These are phyloP conservation scores for Pseudanteris insignis DNA, from an alignment of 2,888 invertebrate species.

Conservation along the genomic window DNA sequence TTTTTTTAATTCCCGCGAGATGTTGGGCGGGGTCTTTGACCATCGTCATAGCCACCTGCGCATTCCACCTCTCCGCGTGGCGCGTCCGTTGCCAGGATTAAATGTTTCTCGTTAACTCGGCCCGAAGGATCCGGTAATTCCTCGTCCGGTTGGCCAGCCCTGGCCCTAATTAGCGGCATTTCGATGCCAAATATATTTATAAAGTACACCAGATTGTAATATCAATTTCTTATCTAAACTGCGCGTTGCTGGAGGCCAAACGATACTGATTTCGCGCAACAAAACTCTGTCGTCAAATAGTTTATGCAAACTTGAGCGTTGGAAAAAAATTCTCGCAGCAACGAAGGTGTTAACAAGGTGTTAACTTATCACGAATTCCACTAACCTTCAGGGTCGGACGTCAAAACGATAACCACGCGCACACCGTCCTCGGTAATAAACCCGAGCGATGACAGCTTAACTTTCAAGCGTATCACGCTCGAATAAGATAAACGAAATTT, in stretches of 20 bases:
- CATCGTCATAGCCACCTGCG: slow-evolving; percentile 47
- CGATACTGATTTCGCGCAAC: neutral
- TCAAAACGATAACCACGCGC: slow-evolving; percentile 29
- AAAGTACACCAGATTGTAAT: slow-evolving; percentile 25
- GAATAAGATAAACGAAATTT: slow-evolving; percentile 34
- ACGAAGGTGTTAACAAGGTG: slow-evolving; percentile 15
- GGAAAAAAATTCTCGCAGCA: neutral
- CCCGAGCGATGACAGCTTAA: slow-evolving; percentile 13
- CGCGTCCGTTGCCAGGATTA: slow-evolving; percentile 45
- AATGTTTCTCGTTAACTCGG: slow-evolving; percentile 46
- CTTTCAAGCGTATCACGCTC: slow-evolving; percentile 8
- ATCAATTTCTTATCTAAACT: slow-evolving; percentile 27
- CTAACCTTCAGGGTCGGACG: slow-evolving; percentile 14
- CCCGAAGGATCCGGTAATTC: slow-evolving; percentile 39
- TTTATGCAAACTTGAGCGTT: slow-evolving; percentile 11
- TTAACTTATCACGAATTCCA: slow-evolving; percentile 22
- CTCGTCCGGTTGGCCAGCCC: slow-evolving; percentile 22
- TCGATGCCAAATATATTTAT: slow-evolving; percentile 38
- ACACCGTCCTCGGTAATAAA: slow-evolving; percentile 36
- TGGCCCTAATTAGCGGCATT: slow-evolving; percentile 40
- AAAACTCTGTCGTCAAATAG: slow-evolving; percentile 17
- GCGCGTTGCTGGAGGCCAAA: slow-evolving; percentile 2
- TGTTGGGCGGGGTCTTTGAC: slow-evolving; percentile 47
- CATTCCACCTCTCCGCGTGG: slow-evolving; percentile 41
- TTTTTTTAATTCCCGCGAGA: slow-evolving; percentile 46